Evolutionary conservation across 2,113 vertebrate genomes (phyloP).

Genomic region (Cochlearius cochlearius): DNA sequence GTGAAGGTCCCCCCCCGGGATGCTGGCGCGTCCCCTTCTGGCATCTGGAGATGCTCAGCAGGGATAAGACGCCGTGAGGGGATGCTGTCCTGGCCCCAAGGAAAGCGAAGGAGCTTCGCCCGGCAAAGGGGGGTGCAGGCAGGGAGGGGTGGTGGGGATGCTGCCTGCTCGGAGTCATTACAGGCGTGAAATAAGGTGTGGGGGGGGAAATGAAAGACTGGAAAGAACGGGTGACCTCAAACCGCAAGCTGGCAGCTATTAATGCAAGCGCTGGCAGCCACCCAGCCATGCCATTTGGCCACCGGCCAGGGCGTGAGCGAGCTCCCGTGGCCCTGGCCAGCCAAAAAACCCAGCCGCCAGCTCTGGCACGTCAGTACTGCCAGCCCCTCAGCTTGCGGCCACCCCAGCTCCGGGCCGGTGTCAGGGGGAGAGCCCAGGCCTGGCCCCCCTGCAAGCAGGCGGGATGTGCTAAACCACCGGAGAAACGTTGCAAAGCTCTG

Average conservation of each 20-base stretch:
- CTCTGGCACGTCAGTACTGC: accelerated
- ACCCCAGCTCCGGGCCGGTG: accelerated
- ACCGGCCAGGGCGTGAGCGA: not conserved
- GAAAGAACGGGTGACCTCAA: conserved; percentile 51
- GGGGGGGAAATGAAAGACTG: conserved; percentile 1
- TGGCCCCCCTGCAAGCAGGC: not conserved
- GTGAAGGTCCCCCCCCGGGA: not conserved
- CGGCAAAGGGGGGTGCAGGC: accelerated
- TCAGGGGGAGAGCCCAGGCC: not conserved
- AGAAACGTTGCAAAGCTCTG: not conserved
- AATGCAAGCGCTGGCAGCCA: not conserved
- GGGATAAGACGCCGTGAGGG: accelerated
- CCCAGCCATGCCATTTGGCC: conserved; percentile 43
- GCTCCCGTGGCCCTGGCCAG: not conserved
- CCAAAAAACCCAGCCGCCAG: not conserved
- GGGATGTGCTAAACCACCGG: accelerated
- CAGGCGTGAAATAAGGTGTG: not conserved
- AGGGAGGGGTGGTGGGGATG: not conserved
- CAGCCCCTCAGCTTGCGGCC: accelerated
- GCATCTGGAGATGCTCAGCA: accelerated
- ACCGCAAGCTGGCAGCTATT: conserved; percentile 24
- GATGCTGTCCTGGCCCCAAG: not conserved
- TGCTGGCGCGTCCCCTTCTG: not conserved
- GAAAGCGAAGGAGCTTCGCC: accelerated
- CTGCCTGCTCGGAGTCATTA: not conserved